These are phyloP conservation scores for Steinernema carpocapsae DNA, from an alignment of 2,888 invertebrate genomes.

Conservation along the genomic window DNA sequence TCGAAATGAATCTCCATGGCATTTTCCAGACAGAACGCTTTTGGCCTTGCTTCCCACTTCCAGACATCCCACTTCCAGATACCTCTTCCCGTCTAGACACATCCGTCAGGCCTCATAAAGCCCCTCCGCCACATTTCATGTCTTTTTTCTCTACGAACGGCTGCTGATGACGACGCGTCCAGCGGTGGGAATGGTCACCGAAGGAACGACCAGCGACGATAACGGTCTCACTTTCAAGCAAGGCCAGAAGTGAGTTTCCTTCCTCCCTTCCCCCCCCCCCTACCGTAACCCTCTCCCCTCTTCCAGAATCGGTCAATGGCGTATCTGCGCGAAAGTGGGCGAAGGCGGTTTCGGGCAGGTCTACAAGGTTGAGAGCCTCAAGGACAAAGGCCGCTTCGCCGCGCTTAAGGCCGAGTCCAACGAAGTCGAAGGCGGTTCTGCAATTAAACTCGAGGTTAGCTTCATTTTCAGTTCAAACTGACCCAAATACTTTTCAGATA, in stretches of 20 bases:
- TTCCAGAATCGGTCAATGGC: conserved; percentile 53
- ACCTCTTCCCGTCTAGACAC: no score
- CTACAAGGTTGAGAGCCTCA: conserved; percentile 38
- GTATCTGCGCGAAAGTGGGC: conserved; percentile 50
- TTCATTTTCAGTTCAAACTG: no score
- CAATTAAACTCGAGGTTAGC: conserved; percentile 58
- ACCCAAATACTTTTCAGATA: no score
- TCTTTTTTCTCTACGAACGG: no score
- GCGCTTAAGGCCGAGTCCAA: conserved; percentile 63
- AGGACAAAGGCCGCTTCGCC: conserved; percentile 39
- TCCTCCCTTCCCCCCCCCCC: neutral
- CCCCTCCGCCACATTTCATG: no score
- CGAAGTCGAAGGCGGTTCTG: conserved; percentile 60
- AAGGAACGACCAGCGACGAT: neutral
- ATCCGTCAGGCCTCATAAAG: no score
- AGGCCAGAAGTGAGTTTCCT: conserved; percentile 7
- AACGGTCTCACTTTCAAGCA: neutral
- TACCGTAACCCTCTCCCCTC: neutral
- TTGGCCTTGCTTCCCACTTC: no score
- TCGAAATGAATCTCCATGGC: no score
- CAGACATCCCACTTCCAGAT: no score
- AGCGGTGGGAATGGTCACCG: conserved; percentile 5
- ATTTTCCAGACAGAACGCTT: no score
- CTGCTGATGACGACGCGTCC: no score
- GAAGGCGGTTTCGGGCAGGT: conserved; percentile 65